Evolutionary conservation across 2,797 vertebrate species (phyloP), one percentile per base, ranked within the genome.

Genomic region (Podarcis siculus): DNA sequence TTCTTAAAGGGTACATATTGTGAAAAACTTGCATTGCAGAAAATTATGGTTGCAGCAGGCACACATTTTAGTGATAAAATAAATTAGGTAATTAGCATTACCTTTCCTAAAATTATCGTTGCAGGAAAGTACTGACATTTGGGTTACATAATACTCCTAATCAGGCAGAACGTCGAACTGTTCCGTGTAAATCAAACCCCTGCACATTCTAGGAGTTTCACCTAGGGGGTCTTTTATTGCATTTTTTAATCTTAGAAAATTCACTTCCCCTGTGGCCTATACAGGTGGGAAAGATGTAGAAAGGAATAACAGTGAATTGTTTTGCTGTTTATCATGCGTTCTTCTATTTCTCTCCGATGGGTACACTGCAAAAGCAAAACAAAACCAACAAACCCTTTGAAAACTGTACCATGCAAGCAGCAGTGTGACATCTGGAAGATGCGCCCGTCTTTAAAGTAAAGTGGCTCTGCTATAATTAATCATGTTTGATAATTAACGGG

Each of bases 401-500:
- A 93, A 94, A 94, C 4, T 90, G 82, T 83, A 79, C 90, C 71
- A 37, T 39, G 80, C 32, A 92, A 88, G 81, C 82, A 0, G 0
- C 0, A 6, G 79, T 15, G 82, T 86, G 96, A 95, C 96, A 97
- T 96, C 96, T 97, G 96, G 94, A 93, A 96, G 93, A 95, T 93
- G 94, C 87, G 94, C 92, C 91, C 94, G 91, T 91, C 89, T 94
- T 85, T 91, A 79, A 71, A 92, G 90, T 72, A 94, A 89, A 94
- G 91, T 77, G 85, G 91, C 83, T 94, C 90, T 93, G 87, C 94
- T 93, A 93, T 94, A 96, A 96, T 95, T 96, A 97, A 95, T 96
- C 92, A 94, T 94, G 94, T 96, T 93, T 92, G 91, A 95, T 96
- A 96, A 96, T 97, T 96, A 96, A 95, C 95, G 86, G 94, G 96